A percentile compares a stretch with the other conserved stretches of the same genome.
phyloP scores from a whole-genome alignment of 2,888 invertebrate genomes.

The Hermodice carunculata region DNA sequence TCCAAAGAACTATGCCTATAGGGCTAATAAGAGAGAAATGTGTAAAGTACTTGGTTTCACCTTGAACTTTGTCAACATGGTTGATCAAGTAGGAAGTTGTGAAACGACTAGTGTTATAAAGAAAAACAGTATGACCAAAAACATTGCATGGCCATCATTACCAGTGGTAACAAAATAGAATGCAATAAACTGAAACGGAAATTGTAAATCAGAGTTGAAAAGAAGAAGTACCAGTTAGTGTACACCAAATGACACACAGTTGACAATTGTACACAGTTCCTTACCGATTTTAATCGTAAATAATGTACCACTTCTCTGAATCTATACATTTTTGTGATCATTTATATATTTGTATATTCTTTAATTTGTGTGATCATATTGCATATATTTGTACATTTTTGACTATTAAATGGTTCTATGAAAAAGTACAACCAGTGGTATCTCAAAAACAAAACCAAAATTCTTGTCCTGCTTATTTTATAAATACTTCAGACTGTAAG shows the following conservation, averaged over 20 bases:
- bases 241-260: slow-evolving; percentile 35
- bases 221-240: slow-evolving; percentile 21
- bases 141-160: too few relatives aligned
- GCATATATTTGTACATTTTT: too few relatives aligned
- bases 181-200: slow-evolving; percentile 76
- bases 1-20: slow-evolving; percentile 63
- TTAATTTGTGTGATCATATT: too few relatives aligned
- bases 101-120: slow-evolving; percentile 7
- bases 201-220: slow-evolving; percentile 78
- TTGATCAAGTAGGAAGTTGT: slow-evolving; percentile 41
- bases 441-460: too few relatives aligned
- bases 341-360: too few relatives aligned
- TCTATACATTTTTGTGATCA: too few relatives aligned
- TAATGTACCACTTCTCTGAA: too few relatives aligned
- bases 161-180: slow-evolving; percentile 36
- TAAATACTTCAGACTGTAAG: too few relatives aligned
- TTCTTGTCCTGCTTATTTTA: too few relatives aligned
- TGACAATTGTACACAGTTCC: slow-evolving; percentile 35
- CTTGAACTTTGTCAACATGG: slow-evolving; percentile 37
- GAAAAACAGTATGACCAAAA: background rate
- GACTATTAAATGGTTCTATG: too few relatives aligned
- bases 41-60: slow-evolving; percentile 49
- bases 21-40: slow-evolving; percentile 35
- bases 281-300: slow-evolving; percentile 28
- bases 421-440: too few relatives aligned